Conservation (phyloP, 2,888 invertebrate species). For the Deilephila elpenor region DNA sequence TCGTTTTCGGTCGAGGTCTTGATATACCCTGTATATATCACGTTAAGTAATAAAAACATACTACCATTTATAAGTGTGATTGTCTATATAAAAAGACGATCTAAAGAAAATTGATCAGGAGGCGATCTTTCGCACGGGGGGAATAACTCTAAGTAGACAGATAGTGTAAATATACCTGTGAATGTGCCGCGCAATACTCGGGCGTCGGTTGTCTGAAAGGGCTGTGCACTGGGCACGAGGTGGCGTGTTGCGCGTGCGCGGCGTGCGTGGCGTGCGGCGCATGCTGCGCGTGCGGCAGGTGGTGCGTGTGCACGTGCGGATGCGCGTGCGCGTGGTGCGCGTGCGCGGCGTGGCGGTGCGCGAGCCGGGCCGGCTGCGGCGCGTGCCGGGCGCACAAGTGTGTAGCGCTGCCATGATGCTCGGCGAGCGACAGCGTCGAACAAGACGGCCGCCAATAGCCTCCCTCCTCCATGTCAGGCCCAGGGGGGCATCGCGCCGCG, state of each 20-base stretch:
- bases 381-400: conserved; percentile 79
- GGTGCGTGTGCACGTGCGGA: conserved; percentile 78
- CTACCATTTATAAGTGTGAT: neutral
- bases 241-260: conserved; percentile 70
- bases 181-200: conserved; percentile 79
- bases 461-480: conserved; percentile 82
- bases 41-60: neutral
- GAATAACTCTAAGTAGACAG: too few species aligned
- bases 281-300: conserved; percentile 75
- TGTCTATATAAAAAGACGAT: neutral
- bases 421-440: conserved; percentile 80
- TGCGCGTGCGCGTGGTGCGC: conserved; percentile 76
- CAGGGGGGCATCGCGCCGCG: conserved; percentile 81
- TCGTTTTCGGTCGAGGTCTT: too few species aligned
- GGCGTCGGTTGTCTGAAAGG: conserved; percentile 87
- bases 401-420: conserved; percentile 78
- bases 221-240: conserved; percentile 90
- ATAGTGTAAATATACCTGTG: conserved; percentile 62
- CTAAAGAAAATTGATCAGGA: too few species aligned
- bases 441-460: conserved; percentile 82
- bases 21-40: too few species aligned
- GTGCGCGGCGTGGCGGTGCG: conserved; percentile 68
- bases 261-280: conserved; percentile 73
- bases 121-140: too few species aligned
- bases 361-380: conserved; percentile 62